Base-by-base conservation (phyloP, 64 coral and sea anemone species). In the Cladopsammia gracilis region DNA sequence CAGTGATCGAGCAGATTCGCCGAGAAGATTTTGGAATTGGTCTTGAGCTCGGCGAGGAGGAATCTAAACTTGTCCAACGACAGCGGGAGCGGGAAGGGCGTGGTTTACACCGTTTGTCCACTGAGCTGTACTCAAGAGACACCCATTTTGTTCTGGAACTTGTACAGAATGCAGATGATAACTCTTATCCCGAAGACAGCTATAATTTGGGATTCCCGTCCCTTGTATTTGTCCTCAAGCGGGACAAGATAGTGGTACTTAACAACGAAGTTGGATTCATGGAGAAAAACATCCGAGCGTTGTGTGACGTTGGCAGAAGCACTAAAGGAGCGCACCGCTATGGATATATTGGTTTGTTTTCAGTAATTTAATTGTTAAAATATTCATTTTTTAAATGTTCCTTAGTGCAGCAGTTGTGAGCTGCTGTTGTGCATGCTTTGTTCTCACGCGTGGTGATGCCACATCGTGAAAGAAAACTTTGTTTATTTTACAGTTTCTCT, bases 81-180 rank as follows among this genome's bases (percentile, higher is more conserved):
- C 96, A 98, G 50, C 77, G 96, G 23, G 89, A 94, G 23, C 84
- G 96, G 7, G 96, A 98, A 54, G 96, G 96, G 25, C 93, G 96
- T 62, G 91, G 96, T 42, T 70, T 98, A 23, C 92, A 98, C 53
- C 92, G 96, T 4, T 68, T 98, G 7, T 98, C 96, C 20, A 83
- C 89, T 2, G 96, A 98, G 51, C 86, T 98, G 43, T 98, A 98
- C 57, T 88, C 84, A n/a, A 98, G 90, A 45, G 96, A 98, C 70
- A 98, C 96, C 2, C 96, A 98, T 56, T 98, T 98, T 86, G 93
- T 98, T 16, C 53, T 98, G 47, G 96, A 98, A 58, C 83, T 98
- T 25, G 93, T 98, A 1, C 96, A 98, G 73, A 98, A 98, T 95
- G 96, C 96, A 52, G 96, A 98, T 71, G 96, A 98, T 25, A 98